These are phyloP conservation scores for Pteronotus mesoamericanus DNA, from an alignment of 2,797 vertebrate genomes.

Conservation along the genomic window DNA sequence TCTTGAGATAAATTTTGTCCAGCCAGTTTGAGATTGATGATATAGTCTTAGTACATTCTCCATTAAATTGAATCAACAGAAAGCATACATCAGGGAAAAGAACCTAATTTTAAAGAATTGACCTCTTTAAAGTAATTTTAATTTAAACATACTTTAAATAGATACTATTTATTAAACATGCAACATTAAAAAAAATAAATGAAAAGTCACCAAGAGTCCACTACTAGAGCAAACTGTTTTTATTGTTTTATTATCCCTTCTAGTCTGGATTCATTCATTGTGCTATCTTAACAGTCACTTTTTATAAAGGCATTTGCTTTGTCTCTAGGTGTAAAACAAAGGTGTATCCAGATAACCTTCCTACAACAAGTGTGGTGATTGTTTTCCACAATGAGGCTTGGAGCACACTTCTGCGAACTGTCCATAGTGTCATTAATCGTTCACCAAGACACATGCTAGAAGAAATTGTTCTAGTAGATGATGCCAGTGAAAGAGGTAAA, in stretches of 20 bases:
- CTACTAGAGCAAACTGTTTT: neutral
- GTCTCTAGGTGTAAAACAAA: constrained; percentile 95
- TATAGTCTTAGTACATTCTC: neutral
- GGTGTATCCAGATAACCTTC: constrained; percentile 94
- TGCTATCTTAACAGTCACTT: constrained; percentile 11
- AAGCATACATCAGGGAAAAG: constrained; percentile 6
- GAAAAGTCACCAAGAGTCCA: neutral
- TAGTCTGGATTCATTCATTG: neutral
- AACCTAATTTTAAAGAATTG: constrained; percentile 28
- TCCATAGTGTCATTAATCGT: constrained; percentile 95
- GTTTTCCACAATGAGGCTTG: constrained; percentile 99
- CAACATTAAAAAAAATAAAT: constrained; percentile 25
- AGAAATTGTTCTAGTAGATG: constrained; percentile 97
- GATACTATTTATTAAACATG: constrained; percentile 35
- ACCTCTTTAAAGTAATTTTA: constrained; percentile 40
- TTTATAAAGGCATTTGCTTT: constrained; percentile 65
- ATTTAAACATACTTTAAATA: constrained; percentile 37
- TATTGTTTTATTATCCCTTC: neutral
- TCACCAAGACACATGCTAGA: constrained; percentile 94
- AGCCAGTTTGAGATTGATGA: neutral
- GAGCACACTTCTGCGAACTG: constrained; percentile 96
- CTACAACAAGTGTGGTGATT: constrained; percentile 96
- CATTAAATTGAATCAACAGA: constrained; percentile 24
- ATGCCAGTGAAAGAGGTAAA: constrained; percentile 97
- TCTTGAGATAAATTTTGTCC: constrained; percentile 7